Base-by-base conservation (phyloP, 2,797 vertebrate species). In the Pseudochaenichthys georgianus region DNA sequence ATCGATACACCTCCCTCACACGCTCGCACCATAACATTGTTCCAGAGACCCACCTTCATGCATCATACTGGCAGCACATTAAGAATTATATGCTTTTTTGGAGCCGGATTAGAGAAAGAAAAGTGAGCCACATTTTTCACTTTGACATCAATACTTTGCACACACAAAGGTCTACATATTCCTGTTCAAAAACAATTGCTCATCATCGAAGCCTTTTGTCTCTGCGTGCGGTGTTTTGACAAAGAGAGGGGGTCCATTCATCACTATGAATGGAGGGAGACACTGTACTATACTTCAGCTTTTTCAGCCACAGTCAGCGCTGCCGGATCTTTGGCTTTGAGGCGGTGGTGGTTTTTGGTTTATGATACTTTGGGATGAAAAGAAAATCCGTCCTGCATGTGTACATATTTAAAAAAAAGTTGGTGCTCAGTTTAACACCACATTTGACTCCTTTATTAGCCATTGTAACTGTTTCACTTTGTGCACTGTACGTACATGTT, bases 171-270 rank as follows among this genome's bases (percentile, higher is more conserved):
- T 87, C 68, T 77, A 86, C 86, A 88, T 83, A 78, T 83, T 81
- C 75, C 59, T 43, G 64, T 77, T 84, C 50, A 66, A 76, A 80
- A 86, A 86, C 85, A 84, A 92, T 93, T 87, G 89, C 80, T 93
- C 92, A 90, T 87, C 82, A 89, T 90, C 90, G 86, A 34, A 82
- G 63, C 52, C 82, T 84, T 90, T 91, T 94, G 90, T 92, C 75
- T 85, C 13, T 5, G 59, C 15, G 11, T 67, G 82, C 87, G 89
- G 89, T 91, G 89, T 89, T 89, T 75, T 90, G 84, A 91, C 88
- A 88, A 87, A 86, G 57, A 51, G 45, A 79, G 60, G 48, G 54
- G 54, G 57, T 64, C 74, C 78, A 90, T 93, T 90, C 72, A 94
- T 93, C 92, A 92, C 68, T 0, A 16, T 77, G 79, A 89, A 88